Evolutionary conservation across 2,113 vertebrate species (phyloP).

Genomic region (Arothron firmamentum): DNA sequence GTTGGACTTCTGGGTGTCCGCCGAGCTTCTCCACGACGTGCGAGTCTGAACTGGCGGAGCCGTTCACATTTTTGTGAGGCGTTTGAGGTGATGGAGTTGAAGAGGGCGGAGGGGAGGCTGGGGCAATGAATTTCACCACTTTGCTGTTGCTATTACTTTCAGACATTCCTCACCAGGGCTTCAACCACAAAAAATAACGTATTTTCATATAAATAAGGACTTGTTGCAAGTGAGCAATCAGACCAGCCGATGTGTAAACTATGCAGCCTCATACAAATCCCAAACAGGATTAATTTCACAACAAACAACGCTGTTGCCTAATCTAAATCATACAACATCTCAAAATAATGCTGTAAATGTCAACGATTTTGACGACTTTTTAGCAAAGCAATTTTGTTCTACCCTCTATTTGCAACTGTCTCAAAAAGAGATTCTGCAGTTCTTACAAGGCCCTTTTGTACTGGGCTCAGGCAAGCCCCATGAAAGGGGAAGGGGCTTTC

Average conservation of each 20-base stretch:
- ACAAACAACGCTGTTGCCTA: slow-evolving; percentile 6
- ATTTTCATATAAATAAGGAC: slow-evolving; percentile 52
- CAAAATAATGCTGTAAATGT: slow-evolving; percentile 7
- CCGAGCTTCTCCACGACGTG: slow-evolving; percentile 79
- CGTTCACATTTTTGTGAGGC: slow-evolving; percentile 85
- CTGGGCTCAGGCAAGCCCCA: slow-evolving; percentile 59
- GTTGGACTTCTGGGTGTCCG: slow-evolving; percentile 77
- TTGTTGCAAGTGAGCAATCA: slow-evolving; percentile 6
- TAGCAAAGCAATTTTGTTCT: neutral
- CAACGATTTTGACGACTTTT: neutral
- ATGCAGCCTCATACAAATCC: slow-evolving; percentile 13
- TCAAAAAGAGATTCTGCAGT: slow-evolving; percentile 57
- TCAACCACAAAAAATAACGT: slow-evolving; percentile 26
- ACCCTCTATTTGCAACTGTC: slow-evolving; percentile 28
- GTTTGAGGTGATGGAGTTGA: slow-evolving; percentile 67
- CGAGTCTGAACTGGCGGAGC: slow-evolving; percentile 85
- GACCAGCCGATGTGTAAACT: slow-evolving; percentile 22
- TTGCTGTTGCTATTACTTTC: slow-evolving; percentile 63
- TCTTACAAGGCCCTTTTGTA: slow-evolving; percentile 46
- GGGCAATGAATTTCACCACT: slow-evolving; percentile 66
- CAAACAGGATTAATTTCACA: slow-evolving; percentile 15
- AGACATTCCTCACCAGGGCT: slow-evolving; percentile 61
- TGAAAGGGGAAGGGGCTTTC: slow-evolving; percentile 64
- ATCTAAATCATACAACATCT: slow-evolving; percentile 17
- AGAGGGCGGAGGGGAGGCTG: slow-evolving; percentile 71